These are phyloP conservation scores for Melanophora roralis DNA, from an alignment of 2,888 invertebrate genomes.

Conservation along the genomic window DNA sequence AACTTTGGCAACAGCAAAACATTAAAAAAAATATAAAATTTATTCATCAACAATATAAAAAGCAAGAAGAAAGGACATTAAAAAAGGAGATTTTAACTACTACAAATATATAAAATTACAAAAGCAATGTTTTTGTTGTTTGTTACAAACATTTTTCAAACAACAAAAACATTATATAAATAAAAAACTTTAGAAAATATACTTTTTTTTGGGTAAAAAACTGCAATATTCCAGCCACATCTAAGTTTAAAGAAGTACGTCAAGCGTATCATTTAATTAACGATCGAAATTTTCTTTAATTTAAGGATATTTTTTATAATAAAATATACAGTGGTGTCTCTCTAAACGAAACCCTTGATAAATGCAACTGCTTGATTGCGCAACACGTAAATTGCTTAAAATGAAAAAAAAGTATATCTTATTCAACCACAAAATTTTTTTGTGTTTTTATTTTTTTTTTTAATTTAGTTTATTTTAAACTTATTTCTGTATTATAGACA, in stretches of 20 bases:
- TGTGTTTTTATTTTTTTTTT: no score
- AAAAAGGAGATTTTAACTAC: not conserved
- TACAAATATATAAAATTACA: not conserved
- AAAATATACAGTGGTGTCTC: not conserved
- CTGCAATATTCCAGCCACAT: not conserved
- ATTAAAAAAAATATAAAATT: constrained; percentile 7
- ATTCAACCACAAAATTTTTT: no score
- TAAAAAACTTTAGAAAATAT: not conserved
- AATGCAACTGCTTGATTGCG: not conserved
- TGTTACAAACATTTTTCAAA: not conserved
- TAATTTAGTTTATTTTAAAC: no score
- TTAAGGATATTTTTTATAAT: no score
- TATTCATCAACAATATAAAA: not conserved
- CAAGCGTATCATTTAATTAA: constrained; percentile 60
- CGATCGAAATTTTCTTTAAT: constrained; percentile 18
- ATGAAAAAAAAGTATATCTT: not conserved
- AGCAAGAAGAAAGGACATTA: not conserved
- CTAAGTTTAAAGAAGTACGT: not conserved
- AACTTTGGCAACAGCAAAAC: constrained; percentile 18
- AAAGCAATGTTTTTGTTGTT: not conserved
- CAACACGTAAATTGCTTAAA: not conserved
- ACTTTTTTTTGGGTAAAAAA: not conserved
- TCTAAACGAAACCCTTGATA: constrained; percentile 24
- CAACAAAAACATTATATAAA: not conserved
- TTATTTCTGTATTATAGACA: no score